Base-by-base conservation (phyloP, 2,113 vertebrate genomes). In the Ophiodon elongatus region DNA sequence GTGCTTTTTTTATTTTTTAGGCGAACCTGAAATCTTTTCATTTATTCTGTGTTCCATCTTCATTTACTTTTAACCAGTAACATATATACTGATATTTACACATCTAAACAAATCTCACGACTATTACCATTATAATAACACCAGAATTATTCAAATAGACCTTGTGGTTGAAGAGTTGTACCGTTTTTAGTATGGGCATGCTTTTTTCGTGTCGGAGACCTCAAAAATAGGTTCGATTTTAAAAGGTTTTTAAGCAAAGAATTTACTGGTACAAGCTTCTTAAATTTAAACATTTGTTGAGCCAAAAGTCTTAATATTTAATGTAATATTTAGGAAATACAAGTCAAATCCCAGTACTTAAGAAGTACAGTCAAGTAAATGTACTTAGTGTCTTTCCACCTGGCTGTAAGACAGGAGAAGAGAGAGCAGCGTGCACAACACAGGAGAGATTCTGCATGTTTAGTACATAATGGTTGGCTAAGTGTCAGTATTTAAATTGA, bases 401-500 rank as follows among this genome's bases (percentile, higher is more conserved):
- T 52, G 41, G 14, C 50, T 13, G 3, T 27, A 3, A 11, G 17
- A 73, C 4, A 9, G 19, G 29, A 60, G 19, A 37, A 35, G 23
- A 59, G 27, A 15, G 7, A 10, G 25, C 41, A 8, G 23, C 9
- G 15, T 35, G 8, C 31, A 29, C 21, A 60, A 37, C 37, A 59
- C 1, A 3, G 35, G 21, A 56, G 37, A 19, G 19, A 39, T 56
- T 8, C 21, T 35, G 59, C 19, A 64, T 21, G 7, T 69, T 41
- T 19, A 60, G 43, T 70, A 19, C 65, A 19, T 41, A n/a, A 50
- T 47, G 27, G 13, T 59, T 73, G 77, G 56, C 25, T 35, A 19
- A 54, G 52, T 45, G 60, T 89, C 77, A 63, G 27, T 68, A 21
- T 83, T 79, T 70, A 67, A 33, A 76, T 54, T 77, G 15, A 60